These are phyloP conservation scores for Galendromus occidentalis DNA, from an alignment of 1,140 invertebrate species.

Conservation along the genomic window DNA sequence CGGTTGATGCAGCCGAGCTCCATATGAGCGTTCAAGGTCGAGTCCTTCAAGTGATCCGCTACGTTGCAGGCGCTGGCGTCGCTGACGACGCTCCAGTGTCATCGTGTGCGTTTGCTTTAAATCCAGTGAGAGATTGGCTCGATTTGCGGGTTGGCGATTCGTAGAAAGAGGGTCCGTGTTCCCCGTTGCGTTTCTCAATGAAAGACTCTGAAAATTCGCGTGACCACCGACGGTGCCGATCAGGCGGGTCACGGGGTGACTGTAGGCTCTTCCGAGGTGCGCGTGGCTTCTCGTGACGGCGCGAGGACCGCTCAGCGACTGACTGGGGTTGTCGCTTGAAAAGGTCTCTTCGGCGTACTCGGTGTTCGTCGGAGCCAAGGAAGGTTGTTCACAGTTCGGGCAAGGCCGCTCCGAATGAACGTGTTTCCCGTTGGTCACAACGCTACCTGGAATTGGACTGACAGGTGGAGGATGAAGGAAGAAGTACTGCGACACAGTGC, in stretches of 20 bases:
- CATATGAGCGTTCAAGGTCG: too few species aligned
- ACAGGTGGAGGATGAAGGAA: slow-evolving; percentile 5
- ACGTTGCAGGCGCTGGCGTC: neutral
- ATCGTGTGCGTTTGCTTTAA: slow-evolving; percentile 6
- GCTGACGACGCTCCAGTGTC: neutral
- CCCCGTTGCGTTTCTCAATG: neutral
- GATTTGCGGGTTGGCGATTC: neutral
- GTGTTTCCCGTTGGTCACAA: neutral
- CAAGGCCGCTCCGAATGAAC: neutral
- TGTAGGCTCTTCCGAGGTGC: neutral
- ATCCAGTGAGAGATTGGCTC: neutral
- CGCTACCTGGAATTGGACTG: neutral
- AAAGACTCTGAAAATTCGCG: neutral
- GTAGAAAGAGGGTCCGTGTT: neutral
- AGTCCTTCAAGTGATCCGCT: too few species aligned
- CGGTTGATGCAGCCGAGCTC: too few species aligned
- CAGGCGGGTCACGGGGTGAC: neutral
- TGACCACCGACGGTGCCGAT: neutral
- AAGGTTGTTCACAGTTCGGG: neutral
- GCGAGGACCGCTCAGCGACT: neutral
- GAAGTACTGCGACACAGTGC: slow-evolving; percentile 7
- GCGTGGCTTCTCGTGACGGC: neutral
- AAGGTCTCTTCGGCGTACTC: slow-evolving; percentile 6
- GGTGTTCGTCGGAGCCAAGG: neutral
- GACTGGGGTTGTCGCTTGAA: neutral